phyloP scores from a whole-genome alignment of 2,888 invertebrate genomes.

The Ormyrus nitidulus region DNA sequence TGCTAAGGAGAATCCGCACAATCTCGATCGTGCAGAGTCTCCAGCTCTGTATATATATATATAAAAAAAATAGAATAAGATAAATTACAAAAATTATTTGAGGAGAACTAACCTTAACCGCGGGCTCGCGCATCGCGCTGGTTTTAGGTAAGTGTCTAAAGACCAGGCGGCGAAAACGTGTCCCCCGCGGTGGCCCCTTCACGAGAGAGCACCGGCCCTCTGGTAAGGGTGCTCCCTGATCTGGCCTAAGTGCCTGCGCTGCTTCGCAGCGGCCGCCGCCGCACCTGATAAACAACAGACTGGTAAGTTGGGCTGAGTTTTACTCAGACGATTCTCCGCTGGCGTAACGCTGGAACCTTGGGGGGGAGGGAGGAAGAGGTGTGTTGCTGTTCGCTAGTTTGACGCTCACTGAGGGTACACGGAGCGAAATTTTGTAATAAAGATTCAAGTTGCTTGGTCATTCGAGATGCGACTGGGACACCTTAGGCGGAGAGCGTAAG shows the following conservation, averaged over 20 bases:
- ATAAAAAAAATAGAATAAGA: constrained; percentile 50
- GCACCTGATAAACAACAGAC: constrained; percentile 75
- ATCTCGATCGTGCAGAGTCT: too few species aligned
- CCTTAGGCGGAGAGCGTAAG: too few species aligned
- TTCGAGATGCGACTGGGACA: too few species aligned
- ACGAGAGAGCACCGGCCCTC: constrained; percentile 91
- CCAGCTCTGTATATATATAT: not conserved
- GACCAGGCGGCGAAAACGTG: constrained; percentile 32
- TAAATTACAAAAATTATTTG: constrained; percentile 33
- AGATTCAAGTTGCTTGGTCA: too few species aligned
- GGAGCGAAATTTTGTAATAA: too few species aligned
- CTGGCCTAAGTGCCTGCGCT: constrained; percentile 89
- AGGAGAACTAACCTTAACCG: constrained; percentile 74
- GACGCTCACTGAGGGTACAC: too few species aligned
- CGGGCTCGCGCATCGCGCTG: constrained; percentile 52
- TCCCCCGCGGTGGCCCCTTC: constrained; percentile 72
- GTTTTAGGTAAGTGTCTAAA: not conserved
- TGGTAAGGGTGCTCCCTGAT: constrained; percentile 98
- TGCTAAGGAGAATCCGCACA: too few species aligned
- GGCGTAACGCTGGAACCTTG: too few species aligned
- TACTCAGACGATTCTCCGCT: too few species aligned
- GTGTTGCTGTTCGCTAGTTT: too few species aligned
- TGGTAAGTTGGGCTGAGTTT: too few species aligned
- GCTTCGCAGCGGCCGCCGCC: constrained; percentile 86
- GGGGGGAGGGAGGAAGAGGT: too few species aligned